These are phyloP conservation scores for Plutomurus gul DNA, from an alignment of 1,140 invertebrate species.

Conservation along the genomic window DNA sequence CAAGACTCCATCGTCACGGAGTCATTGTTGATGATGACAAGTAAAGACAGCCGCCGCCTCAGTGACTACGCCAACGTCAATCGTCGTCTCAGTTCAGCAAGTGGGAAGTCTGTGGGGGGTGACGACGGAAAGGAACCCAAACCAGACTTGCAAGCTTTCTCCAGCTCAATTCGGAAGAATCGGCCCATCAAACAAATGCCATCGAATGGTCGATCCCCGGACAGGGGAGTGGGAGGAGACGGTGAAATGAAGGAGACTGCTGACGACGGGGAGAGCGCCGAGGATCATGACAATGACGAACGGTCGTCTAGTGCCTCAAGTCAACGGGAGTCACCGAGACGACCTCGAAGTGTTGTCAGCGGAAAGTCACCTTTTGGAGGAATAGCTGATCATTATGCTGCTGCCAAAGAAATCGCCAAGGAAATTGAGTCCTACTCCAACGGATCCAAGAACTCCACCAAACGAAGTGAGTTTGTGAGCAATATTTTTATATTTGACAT, in stretches of 20 bases:
- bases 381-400: conserved; percentile 53
- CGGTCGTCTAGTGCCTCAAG: conserved; percentile 34
- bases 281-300: conserved; percentile 40
- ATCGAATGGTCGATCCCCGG: background rate
- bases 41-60: conserved; percentile 24
- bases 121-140: background rate
- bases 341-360: conserved; percentile 33
- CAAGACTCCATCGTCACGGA: conserved; percentile 53
- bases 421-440: conserved; percentile 53
- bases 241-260: too few relatives aligned
- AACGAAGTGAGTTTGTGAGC: conserved; percentile 44
- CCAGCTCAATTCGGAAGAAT: conserved; percentile 47
- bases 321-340: conserved; percentile 14
- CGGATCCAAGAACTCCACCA: conserved; percentile 48
- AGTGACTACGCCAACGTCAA: background rate
- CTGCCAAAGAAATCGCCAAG: conserved; percentile 53
- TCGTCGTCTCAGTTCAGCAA: background rate
- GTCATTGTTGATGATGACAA: conserved; percentile 47
- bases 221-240: background rate
- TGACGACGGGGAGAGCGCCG: conserved; percentile 8
- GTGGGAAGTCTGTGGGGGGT: background rate
- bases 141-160: conserved; percentile 44
- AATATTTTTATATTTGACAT: background rate
- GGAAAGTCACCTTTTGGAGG: conserved; percentile 51
- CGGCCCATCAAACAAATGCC: conserved; percentile 46